Evolutionary conservation across 1,140 invertebrate species (phyloP).

Genomic region (Drosophila busckii): DNA sequence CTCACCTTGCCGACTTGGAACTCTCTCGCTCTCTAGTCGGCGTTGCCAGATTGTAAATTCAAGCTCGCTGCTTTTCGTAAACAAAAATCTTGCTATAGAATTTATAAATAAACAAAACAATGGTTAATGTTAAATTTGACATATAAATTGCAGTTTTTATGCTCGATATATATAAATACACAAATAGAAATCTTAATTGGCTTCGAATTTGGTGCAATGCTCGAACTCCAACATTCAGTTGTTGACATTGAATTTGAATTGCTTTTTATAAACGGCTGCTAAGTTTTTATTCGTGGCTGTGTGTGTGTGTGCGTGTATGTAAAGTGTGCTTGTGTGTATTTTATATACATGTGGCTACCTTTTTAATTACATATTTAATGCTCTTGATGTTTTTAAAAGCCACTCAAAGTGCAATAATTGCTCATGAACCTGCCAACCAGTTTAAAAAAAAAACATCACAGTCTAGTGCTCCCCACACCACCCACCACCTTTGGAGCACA

Average conservation of each 20-base stretch:
- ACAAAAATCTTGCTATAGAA: slow-evolving; percentile 1
- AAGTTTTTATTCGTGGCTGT: slow-evolving; percentile 8
- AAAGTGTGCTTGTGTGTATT: too few species aligned
- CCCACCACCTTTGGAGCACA: too few species aligned
- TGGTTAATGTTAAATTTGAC: slow-evolving; percentile 15
- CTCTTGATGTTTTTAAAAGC: slow-evolving; percentile 29
- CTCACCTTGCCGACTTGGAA: slow-evolving; percentile 24
- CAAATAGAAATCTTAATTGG: slow-evolving; percentile 3
- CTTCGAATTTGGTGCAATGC: slow-evolving; percentile 27
- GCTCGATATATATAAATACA: background rate
- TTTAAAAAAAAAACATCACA: background rate
- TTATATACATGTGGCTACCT: too few species aligned
- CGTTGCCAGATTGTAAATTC: slow-evolving; percentile 20
- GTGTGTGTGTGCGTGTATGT: background rate
- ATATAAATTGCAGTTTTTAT: slow-evolving; percentile 16
- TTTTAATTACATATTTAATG: slow-evolving; percentile 38
- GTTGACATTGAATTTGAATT: slow-evolving; percentile 43
- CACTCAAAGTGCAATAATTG: slow-evolving; percentile 40
- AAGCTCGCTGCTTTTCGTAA: background rate
- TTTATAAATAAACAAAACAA: slow-evolving; percentile 2
- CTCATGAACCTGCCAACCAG: slow-evolving; percentile 34
- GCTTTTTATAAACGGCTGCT: slow-evolving; percentile 14
- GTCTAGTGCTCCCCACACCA: background rate
- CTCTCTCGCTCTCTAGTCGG: slow-evolving; percentile 10
- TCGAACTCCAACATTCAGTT: slow-evolving; percentile 15